Percentiles rank a stretch among this genome's conserved stretches.
phyloP scores from a whole-genome alignment of 2,797 vertebrate species.

The Phataginus tricuspis region DNA sequence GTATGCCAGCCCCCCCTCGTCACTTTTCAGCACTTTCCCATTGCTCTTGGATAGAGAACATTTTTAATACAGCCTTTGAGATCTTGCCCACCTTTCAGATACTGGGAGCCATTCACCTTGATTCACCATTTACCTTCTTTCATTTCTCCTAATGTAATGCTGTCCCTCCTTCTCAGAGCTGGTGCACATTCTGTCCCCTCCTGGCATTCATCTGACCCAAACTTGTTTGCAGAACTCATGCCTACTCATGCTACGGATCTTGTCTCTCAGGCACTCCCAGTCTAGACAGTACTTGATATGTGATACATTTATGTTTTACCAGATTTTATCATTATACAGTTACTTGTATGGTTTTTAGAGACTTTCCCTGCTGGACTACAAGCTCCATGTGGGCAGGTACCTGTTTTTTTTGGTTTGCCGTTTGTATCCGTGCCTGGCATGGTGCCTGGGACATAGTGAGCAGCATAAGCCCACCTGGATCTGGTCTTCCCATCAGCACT shows the following conservation, averaged over 20 bases:
- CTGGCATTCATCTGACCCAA: too few relatives aligned
- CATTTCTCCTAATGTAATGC: background rate
- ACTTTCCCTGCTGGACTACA: background rate
- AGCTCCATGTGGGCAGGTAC: background rate
- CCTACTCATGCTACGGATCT: rapidly evolving
- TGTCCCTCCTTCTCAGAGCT: background rate
- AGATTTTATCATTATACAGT: background rate
- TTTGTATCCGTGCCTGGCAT: background rate
- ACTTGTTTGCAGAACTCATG: background rate
- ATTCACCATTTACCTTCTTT: background rate
- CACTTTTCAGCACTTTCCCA: background rate
- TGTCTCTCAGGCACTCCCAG: background rate
- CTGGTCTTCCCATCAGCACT: background rate
- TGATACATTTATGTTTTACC: background rate
- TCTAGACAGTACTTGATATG: rapidly evolving
- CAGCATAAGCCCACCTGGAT: background rate
- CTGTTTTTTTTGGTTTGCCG: background rate
- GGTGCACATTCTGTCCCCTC: background rate
- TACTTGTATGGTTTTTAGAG: background rate
- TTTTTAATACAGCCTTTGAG: background rate
- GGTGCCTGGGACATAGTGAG: background rate
- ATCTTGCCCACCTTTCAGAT: background rate
- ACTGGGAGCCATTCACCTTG: background rate
- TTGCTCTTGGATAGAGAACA: background rate
- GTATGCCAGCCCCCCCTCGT: background rate